phyloP scores from a whole-genome alignment of 1,140 invertebrate genomes.

The Neodiprion lecontei region DNA sequence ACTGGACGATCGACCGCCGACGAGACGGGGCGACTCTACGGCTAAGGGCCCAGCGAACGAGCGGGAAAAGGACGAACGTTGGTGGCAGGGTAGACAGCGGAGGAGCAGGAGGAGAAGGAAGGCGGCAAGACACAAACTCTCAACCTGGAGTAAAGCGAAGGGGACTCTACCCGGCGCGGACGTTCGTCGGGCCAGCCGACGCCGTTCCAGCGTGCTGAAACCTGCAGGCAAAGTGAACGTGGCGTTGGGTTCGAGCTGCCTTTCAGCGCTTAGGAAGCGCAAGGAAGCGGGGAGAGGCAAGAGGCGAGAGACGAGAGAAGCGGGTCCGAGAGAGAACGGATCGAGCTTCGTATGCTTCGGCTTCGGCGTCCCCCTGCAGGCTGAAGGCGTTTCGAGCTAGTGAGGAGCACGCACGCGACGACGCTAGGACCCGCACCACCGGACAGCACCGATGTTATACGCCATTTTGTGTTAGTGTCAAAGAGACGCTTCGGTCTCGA shows the following conservation, averaged over 20 bases:
- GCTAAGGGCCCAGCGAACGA: too few relatives aligned
- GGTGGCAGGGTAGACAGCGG: background rate
- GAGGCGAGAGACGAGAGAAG: background rate
- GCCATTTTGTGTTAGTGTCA: constrained; percentile 35
- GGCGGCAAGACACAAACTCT: background rate
- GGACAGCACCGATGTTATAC: constrained; percentile 31
- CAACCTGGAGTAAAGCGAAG: background rate
- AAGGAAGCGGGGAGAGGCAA: background rate
- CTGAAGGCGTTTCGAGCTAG: constrained; percentile 6
- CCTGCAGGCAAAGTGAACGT: background rate
- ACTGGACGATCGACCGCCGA: background rate
- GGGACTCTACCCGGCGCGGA: background rate
- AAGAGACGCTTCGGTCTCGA: constrained; percentile 26
- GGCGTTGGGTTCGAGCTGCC: background rate
- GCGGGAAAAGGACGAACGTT: background rate
- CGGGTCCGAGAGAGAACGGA: background rate
- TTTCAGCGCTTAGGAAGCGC: background rate
- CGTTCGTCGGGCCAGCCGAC: background rate
- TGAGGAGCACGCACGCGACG: constrained; percentile 24
- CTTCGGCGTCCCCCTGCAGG: background rate
- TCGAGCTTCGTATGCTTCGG: background rate
- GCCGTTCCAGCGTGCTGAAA: background rate
- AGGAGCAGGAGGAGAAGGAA: background rate
- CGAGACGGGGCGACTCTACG: too few relatives aligned
- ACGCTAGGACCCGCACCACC: constrained; percentile 18